Evolutionary conservation across 1,140 invertebrate species (phyloP), one percentile per base, ranked within the genome.

Genomic region (Diabrotica virgifera): DNA sequence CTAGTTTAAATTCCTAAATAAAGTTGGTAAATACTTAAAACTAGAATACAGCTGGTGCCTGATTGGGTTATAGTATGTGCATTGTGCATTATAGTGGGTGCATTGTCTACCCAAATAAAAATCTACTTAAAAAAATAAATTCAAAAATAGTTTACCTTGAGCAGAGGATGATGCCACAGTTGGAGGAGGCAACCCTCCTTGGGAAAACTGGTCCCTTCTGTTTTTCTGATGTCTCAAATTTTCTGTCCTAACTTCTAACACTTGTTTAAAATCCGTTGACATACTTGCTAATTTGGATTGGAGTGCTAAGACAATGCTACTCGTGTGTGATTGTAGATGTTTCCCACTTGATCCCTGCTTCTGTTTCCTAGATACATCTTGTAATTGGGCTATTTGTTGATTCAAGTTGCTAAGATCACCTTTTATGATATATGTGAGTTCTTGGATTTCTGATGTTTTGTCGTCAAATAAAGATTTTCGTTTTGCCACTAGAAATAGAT

Each of bases 401-500:
- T 99, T 99, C 60, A 99, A 84, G 73, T 90, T 93, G 79, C 89
- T 91, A 59, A 99, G 86, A 81, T 99, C 97, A 72, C 94, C 91
- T 83, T 98, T 99, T 36, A 99, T 97, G 53, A 98, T 97, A 74
- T 95, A 96, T 0, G 96, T 98, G 50, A 99, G 80, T 79, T 99
- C 95, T 80, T 99, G 95, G 59, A 99, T 97, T 84, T 99, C 97
- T 64, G 90, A 84, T 53, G 95, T 92, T 79, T 91, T 85, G 76
- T 99, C 97, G 82, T 99, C 95, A 83, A 99, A 99, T 53, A 99
- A 83, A 0, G 95, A 97, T 80, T 96, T 97, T 74, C 92, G 90
- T 82, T 98, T 98, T 5, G 97, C 96, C 86, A 99, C 93, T 96
- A 77, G 40, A 46, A 46, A 10, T 46, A n/a, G 8, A 5, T 24